Conservation (phyloP, 2,113 vertebrate species). For the Cavia aperea region DNA sequence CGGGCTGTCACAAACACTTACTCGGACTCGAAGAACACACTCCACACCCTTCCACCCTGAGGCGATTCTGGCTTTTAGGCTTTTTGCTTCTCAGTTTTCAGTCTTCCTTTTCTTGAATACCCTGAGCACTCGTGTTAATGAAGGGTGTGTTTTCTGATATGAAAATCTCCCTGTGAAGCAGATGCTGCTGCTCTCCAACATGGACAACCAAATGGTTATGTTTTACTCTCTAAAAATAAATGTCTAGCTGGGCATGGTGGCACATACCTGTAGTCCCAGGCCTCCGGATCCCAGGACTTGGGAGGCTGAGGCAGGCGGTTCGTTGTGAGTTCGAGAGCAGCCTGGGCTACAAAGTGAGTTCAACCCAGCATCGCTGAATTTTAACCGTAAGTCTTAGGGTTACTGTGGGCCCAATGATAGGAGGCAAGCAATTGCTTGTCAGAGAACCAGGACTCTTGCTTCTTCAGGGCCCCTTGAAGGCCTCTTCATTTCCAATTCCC, state of each 20-base stretch:
- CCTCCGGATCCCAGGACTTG: too few species aligned
- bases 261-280: too few species aligned
- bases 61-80: conserved; percentile 25
- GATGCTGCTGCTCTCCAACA: background rate
- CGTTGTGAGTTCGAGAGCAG: too few species aligned
- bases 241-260: background rate
- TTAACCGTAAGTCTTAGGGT: background rate
- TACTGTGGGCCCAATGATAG: background rate
- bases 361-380: background rate
- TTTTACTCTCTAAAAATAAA: conserved; percentile 4
- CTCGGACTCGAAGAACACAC: conserved; percentile 24
- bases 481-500: background rate
- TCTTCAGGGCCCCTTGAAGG: background rate
- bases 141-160: background rate
- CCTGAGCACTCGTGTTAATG: background rate
- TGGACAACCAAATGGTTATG: background rate
- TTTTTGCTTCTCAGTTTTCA: background rate
- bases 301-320: too few species aligned
- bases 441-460: background rate
- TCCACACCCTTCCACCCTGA: background rate
- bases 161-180: conserved; percentile 16
- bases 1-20: conserved; percentile 61
- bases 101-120: background rate
- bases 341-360: too few species aligned
- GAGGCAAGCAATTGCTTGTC: background rate